Conservation (phyloP, 2,888 invertebrate species). For the Bembecia ichneumoniformis region DNA sequence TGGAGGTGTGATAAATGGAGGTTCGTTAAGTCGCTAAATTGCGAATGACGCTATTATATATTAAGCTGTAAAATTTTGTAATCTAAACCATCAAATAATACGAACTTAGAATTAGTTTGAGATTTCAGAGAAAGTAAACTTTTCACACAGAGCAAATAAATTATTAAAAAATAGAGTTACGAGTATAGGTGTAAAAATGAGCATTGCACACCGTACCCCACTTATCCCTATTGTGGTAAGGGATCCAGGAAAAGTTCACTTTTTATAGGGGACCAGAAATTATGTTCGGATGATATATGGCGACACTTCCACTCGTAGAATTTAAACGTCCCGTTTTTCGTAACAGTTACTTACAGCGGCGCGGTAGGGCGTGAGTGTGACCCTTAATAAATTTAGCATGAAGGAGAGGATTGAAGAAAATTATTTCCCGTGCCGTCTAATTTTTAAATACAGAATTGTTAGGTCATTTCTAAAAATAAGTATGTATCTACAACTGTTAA, state of each 20-base stretch:
- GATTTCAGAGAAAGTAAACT: too few species aligned
- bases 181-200: neutral
- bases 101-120: too few species aligned
- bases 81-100: too few species aligned
- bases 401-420: slow-evolving; percentile 49
- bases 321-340: slow-evolving; percentile 60
- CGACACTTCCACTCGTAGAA: slow-evolving; percentile 57
- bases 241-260: slow-evolving; percentile 43
- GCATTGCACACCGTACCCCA: neutral
- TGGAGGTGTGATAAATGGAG: too few species aligned
- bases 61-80: too few species aligned
- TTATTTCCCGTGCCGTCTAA: slow-evolving; percentile 23
- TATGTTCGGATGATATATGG: slow-evolving; percentile 59
- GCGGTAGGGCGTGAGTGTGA: slow-evolving; percentile 46
- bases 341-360: slow-evolving; percentile 52
- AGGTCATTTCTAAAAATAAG: too few species aligned
- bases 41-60: too few species aligned
- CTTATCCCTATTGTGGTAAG: slow-evolving; percentile 8
- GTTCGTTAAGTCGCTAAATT: too few species aligned
- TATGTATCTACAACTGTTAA: too few species aligned
- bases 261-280: slow-evolving; percentile 62
- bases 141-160: too few species aligned
- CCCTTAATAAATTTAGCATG: slow-evolving; percentile 64
- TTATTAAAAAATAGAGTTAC: too few species aligned
- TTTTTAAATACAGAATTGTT: neutral